These are phyloP conservation scores for Rhinolophus sinicus DNA, from an alignment of 2,113 vertebrate genomes.

Conservation along the genomic window DNA sequence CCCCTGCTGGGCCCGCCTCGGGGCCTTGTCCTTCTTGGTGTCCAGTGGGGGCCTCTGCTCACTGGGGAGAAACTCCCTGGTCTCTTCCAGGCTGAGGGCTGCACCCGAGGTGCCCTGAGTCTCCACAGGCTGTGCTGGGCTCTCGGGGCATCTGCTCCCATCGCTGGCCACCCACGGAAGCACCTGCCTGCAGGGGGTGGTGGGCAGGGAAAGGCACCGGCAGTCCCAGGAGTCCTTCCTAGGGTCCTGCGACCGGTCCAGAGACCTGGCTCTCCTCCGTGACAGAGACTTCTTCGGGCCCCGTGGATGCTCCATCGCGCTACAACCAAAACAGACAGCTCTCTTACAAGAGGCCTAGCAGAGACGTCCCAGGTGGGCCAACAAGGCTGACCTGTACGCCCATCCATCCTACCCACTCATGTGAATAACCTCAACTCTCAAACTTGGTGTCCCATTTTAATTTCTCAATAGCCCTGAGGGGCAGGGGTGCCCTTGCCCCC, in stretches of 20 bases:
- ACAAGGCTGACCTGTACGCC: fast-evolving
- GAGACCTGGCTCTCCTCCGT: slow-evolving; percentile 67
- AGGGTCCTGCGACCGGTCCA: slow-evolving; percentile 78
- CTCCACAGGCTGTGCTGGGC: background rate
- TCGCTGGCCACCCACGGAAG: slow-evolving; percentile 85
- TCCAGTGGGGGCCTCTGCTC: slow-evolving; percentile 63
- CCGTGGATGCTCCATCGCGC: fast-evolving
- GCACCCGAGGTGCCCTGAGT: background rate
- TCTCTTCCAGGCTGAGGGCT: background rate
- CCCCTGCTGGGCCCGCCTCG: slow-evolving; percentile 76
- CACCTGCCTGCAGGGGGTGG: slow-evolving; percentile 14
- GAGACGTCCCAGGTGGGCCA: fast-evolving
- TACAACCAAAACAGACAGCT: slow-evolving; percentile 60
- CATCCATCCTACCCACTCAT: fast-evolving
- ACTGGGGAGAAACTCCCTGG: background rate
- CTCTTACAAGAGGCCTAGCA: background rate
- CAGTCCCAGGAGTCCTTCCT: slow-evolving; percentile 85
- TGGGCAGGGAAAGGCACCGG: slow-evolving; percentile 86
- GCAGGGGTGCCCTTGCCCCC: fast-evolving
- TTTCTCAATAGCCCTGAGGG: background rate
- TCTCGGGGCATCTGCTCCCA: slow-evolving; percentile 40
- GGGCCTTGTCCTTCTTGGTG: slow-evolving; percentile 79
- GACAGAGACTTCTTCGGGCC: background rate
- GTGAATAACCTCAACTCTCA: background rate
- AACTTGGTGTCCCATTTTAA: background rate